Conservation (phyloP, 2,888 invertebrate species). For the Acheta domesticus region DNA sequence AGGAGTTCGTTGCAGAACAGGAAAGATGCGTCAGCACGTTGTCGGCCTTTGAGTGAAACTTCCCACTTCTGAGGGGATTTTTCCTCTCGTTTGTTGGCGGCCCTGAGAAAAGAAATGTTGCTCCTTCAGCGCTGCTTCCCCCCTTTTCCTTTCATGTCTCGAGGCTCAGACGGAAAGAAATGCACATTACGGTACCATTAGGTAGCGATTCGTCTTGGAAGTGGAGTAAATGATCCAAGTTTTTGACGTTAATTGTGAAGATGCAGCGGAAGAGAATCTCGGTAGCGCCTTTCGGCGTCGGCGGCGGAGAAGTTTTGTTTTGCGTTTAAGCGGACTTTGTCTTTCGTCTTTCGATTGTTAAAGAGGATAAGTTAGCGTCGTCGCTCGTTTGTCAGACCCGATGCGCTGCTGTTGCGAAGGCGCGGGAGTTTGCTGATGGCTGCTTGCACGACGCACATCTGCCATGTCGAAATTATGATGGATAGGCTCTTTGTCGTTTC, state of each 20-base stretch:
- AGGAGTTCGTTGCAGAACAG: neutral
- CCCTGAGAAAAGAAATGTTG: neutral
- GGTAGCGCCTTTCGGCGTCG: neutral
- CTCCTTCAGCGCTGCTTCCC: neutral
- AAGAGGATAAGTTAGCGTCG: neutral
- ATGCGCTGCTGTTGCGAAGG: no score
- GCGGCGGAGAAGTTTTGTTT: neutral
- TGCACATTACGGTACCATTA: slow-evolving; percentile 18
- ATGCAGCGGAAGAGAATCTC: neutral
- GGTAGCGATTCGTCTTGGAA: slow-evolving; percentile 3
- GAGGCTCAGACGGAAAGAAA: neutral
- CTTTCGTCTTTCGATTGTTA: neutral
- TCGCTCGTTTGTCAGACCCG: no score
- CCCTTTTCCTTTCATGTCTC: slow-evolving; percentile 6
- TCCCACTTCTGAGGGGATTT: slow-evolving; percentile 18
- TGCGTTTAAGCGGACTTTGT: neutral
- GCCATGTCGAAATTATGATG: no score
- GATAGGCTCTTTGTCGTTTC: no score
- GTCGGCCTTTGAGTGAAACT: slow-evolving; percentile 6
- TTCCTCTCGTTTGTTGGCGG: slow-evolving; percentile 18
- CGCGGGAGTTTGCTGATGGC: no score
- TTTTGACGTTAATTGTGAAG: slow-evolving; percentile 18
- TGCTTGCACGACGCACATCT: no score
- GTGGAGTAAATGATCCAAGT: slow-evolving; percentile 18
- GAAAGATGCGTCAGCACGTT: neutral